Evolutionary conservation across 1,140 invertebrate species (phyloP).

Genomic region (Meteorus sp.): DNA sequence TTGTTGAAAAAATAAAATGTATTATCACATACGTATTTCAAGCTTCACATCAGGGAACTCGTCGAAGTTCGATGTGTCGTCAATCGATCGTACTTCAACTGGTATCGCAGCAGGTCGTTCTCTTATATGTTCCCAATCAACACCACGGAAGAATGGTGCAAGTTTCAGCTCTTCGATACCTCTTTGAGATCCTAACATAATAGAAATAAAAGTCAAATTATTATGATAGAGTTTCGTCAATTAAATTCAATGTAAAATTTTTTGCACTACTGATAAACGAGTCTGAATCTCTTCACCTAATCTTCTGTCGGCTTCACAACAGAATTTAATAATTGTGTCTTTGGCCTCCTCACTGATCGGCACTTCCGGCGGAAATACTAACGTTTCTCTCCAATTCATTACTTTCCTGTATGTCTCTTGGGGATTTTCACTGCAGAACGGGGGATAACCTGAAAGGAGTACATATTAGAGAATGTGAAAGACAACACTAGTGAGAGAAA

Average conservation of each 20-base stretch:
- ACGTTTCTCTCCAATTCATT: constrained; percentile 98
- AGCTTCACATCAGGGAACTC: constrained; percentile 99
- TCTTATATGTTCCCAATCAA: constrained; percentile 95
- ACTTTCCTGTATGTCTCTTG: constrained; percentile 99
- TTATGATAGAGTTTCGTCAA: background rate
- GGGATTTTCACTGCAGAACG: constrained; percentile 98
- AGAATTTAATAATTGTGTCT: constrained; percentile 87
- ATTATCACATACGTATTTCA: constrained; percentile 87
- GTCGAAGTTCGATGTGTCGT: constrained; percentile 99
- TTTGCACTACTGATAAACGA: constrained; percentile 9
- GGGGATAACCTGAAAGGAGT: constrained; percentile 82
- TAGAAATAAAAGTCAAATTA: constrained; percentile 3
- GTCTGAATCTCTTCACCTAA: constrained; percentile 40
- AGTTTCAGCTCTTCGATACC: constrained; percentile 87
- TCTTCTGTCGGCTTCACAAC: constrained; percentile 91
- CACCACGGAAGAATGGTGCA: constrained; percentile 86
- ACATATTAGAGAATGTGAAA: no score
- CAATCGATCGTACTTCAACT: constrained; percentile 90
- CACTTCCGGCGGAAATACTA: constrained; percentile 98
- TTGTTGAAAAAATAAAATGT: background rate
- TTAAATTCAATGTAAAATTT: background rate
- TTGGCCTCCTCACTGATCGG: constrained; percentile 95
- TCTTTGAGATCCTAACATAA: constrained; percentile 74
- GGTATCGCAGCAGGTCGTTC: constrained; percentile 97
- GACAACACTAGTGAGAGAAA: background rate